A percentile compares a stretch with the other conserved stretches of the same genome.
These are phyloP conservation scores for Montipora sp. DNA, from an alignment of 64 coral and sea anemone species.

Conservation along the genomic window DNA sequence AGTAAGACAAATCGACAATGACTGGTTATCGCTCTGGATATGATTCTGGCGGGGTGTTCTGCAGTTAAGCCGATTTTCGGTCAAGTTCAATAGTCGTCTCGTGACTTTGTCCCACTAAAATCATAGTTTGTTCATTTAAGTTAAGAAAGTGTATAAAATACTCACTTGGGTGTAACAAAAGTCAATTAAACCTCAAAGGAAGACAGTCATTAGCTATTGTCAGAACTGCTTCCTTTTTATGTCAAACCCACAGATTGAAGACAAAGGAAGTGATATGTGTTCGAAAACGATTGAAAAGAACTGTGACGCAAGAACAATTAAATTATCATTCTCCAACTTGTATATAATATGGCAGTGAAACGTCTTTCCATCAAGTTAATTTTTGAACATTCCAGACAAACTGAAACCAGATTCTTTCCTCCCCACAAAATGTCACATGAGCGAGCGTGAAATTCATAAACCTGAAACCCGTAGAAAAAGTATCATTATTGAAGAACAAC, in stretches of 20 bases:
- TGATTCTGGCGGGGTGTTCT: too few relatives aligned
- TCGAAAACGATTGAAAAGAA: not conserved
- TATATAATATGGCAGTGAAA: not conserved
- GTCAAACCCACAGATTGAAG: not conserved
- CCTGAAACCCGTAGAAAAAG: not conserved
- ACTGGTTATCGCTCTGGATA: not conserved
- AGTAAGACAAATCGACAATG: not conserved
- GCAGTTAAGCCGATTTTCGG: too few relatives aligned
- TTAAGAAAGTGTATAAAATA: not conserved
- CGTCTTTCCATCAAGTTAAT: not conserved
- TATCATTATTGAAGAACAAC: not conserved
- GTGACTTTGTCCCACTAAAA: not conserved
- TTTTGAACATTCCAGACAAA: not conserved
- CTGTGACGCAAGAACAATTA: not conserved
- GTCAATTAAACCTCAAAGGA: not conserved
- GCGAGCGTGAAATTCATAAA: not conserved
- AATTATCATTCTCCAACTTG: not conserved
- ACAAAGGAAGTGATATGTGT: not conserved
- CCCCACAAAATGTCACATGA: not conserved
- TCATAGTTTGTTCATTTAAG: not conserved
- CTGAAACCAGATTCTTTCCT: not conserved
- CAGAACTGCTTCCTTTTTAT: not conserved
- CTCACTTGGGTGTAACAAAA: not conserved
- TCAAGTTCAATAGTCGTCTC: not conserved
- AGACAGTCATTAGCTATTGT: constrained; percentile 11